phyloP scores from a whole-genome alignment of 2,888 invertebrate genomes.

The Oscheius onirici region DNA sequence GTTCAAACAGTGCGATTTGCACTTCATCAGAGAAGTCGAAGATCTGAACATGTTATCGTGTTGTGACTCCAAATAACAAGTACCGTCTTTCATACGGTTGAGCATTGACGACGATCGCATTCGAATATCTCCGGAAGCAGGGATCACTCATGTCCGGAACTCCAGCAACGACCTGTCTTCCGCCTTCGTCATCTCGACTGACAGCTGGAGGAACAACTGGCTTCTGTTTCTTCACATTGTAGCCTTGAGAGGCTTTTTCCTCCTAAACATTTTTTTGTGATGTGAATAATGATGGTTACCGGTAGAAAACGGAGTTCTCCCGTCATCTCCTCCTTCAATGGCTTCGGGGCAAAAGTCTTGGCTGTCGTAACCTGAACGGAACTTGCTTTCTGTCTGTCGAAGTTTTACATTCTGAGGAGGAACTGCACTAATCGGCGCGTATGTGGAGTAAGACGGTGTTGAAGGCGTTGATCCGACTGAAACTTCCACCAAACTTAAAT shows the following conservation, averaged over 20 bases:
- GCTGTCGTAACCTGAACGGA: conserved; percentile 3
- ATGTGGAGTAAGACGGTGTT: background rate
- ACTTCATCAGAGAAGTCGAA: conserved; percentile 59
- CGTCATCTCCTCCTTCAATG: conserved; percentile 13
- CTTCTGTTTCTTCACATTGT: conserved; percentile 4
- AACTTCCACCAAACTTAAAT: background rate
- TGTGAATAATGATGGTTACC: background rate
- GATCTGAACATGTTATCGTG: conserved; percentile 28
- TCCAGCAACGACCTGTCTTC: conserved; percentile 58
- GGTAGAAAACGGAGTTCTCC: conserved; percentile 26
- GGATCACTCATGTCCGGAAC: conserved; percentile 70
- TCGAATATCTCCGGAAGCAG: conserved; percentile 70
- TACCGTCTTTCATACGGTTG: conserved; percentile 71
- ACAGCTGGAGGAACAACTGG: conserved; percentile 8
- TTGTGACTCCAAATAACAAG: background rate
- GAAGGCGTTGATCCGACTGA: background rate
- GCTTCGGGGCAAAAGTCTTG: conserved; percentile 10
- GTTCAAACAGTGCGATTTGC: conserved; percentile 67
- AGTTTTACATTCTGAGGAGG: background rate
- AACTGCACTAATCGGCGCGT: background rate
- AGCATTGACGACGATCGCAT: conserved; percentile 70
- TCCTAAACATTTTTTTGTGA: background rate
- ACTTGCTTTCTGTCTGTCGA: background rate
- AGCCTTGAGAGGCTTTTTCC: background rate
- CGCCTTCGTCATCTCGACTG: conserved; percentile 33